Percentiles rank a stretch among this genome's conserved stretches.
These are phyloP conservation scores for Hestina assimilis DNA, from an alignment of 1,140 invertebrate genomes.

Conservation along the genomic window DNA sequence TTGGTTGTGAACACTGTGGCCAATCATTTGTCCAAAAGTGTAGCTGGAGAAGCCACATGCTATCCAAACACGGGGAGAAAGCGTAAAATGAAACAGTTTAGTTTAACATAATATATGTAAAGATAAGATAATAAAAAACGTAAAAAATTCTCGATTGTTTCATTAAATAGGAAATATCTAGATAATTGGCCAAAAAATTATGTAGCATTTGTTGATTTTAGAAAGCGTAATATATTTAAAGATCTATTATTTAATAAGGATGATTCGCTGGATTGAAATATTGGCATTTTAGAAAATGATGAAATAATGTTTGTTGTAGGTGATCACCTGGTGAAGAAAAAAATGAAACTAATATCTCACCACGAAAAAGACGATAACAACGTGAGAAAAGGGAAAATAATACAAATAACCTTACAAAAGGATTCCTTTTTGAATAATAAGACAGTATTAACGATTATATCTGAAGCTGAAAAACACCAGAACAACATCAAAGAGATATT, in stretches of 20 bases:
- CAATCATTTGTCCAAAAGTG: conserved; percentile 36
- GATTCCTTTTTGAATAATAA: background rate
- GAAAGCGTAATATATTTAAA: too few relatives aligned
- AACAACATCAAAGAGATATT: conserved; percentile 46
- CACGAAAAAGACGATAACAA: conserved; percentile 2
- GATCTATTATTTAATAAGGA: too few relatives aligned
- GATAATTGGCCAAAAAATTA: too few relatives aligned
- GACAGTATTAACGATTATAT: conserved; percentile 4
- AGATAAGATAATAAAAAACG: background rate
- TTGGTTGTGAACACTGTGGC: conserved; percentile 49
- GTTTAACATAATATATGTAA: background rate
- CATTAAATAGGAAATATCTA: too few relatives aligned
- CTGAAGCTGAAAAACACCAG: conserved; percentile 38
- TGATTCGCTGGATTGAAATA: background rate
- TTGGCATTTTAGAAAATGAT: background rate
- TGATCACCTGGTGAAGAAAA: conserved; percentile 17
- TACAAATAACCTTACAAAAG: conserved; percentile 2
- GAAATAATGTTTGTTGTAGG: conserved; percentile 31
- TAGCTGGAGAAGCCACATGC: conserved; percentile 39
- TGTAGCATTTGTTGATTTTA: background rate
- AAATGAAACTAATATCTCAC: background rate
- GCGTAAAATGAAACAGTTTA: background rate
- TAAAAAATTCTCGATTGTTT: background rate
- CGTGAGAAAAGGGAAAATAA: background rate
- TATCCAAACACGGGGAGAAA: conserved; percentile 30